Percentiles rank a stretch among this genome's conserved stretches.
phyloP scores from a whole-genome alignment of 2,888 invertebrate genomes.

The Lasioglossum lativentre region DNA sequence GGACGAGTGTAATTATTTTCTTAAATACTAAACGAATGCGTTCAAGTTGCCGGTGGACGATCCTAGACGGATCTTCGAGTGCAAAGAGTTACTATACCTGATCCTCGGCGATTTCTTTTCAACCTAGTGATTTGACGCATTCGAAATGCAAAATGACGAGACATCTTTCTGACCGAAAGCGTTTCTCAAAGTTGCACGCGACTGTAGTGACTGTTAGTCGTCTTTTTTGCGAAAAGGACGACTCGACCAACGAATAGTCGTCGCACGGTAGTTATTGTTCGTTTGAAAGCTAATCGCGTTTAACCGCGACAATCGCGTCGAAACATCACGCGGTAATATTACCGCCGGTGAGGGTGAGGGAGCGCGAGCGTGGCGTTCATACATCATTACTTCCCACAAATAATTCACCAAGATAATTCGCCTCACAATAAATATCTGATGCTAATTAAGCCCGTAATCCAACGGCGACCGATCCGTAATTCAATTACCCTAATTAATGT shows the following conservation, averaged over 20 bases:
- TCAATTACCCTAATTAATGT: slow-evolving; percentile 63
- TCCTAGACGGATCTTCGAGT: neutral
- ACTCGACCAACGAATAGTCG: neutral
- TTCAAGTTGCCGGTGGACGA: too few relatives aligned
- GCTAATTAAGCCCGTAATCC: slow-evolving; percentile 60
- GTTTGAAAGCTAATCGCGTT: slow-evolving; percentile 14
- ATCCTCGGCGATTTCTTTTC: neutral
- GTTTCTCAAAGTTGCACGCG: neutral
- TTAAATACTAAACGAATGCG: too few relatives aligned
- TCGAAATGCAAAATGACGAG: too few relatives aligned
- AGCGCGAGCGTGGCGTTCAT: slow-evolving; percentile 26
- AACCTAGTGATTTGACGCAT: too few relatives aligned
- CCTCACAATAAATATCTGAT: slow-evolving; percentile 59
- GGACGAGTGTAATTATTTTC: too few relatives aligned
- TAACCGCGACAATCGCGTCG: slow-evolving; percentile 22
- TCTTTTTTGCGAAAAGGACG: neutral
- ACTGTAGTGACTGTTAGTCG: neutral
- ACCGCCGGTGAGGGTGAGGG: neutral
- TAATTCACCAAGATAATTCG: slow-evolving; percentile 64
- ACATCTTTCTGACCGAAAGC: neutral
- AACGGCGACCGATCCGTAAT: slow-evolving; percentile 53
- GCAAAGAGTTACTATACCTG: neutral
- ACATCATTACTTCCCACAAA: slow-evolving; percentile 58
- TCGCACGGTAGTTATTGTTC: neutral
- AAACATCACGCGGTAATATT: slow-evolving; percentile 25